These are phyloP conservation scores for Sipha maydis DNA, from an alignment of 2,888 invertebrate species.

Conservation along the genomic window DNA sequence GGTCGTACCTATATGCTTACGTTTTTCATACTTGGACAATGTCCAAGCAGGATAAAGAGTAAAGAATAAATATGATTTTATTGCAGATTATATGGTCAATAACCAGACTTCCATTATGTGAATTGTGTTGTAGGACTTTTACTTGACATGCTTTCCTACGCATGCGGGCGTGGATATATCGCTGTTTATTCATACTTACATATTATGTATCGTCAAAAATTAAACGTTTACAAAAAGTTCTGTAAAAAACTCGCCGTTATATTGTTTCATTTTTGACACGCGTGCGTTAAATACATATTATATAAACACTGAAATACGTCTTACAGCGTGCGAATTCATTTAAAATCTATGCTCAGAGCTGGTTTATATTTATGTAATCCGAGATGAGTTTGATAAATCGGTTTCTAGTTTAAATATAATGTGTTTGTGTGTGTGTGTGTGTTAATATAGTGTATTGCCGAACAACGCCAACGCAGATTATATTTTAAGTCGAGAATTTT, in stretches of 20 bases:
- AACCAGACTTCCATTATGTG: slow-evolving; percentile 44
- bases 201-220: slow-evolving; percentile 13
- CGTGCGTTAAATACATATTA: too few species aligned
- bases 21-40: slow-evolving; percentile 42
- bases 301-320: too few species aligned
- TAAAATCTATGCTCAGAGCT: too few species aligned
- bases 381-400: too few species aligned
- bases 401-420: too few species aligned
- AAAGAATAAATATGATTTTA: slow-evolving; percentile 41
- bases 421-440: too few species aligned
- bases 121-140: slow-evolving; percentile 10
- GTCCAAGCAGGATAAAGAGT: slow-evolving; percentile 45
- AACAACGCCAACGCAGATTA: too few species aligned
- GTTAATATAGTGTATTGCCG: too few species aligned
- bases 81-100: slow-evolving; percentile 50
- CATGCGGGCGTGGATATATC: slow-evolving; percentile 29
- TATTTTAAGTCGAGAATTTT: too few species aligned
- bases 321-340: too few species aligned
- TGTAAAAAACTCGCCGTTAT: background rate
- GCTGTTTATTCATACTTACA: background rate
- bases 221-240: background rate
- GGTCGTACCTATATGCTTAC: background rate
- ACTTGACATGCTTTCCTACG: slow-evolving; percentile 25
- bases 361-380: too few species aligned
- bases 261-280: too few species aligned